Conservation (phyloP, 2,888 invertebrate genomes). For the Colletes collaris region DNA sequence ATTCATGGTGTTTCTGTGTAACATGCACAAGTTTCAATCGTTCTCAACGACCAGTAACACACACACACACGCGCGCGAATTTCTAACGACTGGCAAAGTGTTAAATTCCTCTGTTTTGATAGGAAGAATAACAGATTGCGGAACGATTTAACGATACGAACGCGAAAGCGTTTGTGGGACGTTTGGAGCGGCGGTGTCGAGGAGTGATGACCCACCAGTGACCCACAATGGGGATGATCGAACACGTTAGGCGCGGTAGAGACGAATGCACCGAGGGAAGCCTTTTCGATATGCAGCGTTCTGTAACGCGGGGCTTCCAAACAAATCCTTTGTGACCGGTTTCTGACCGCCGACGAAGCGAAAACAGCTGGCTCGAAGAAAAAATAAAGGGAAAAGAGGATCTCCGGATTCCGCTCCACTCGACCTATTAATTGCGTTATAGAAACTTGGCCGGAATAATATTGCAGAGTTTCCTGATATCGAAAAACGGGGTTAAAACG, state of each 20-base stretch:
- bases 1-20: too few relatives aligned
- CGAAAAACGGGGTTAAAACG: neutral
- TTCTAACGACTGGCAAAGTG: too few relatives aligned
- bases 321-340: conserved; percentile 66
- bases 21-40: too few relatives aligned
- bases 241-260: conserved; percentile 57
- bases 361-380: conserved; percentile 46
- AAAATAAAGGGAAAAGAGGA: conserved; percentile 41
- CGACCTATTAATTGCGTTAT: conserved; percentile 48
- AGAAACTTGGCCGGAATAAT: neutral
- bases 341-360: conserved; percentile 63
- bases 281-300: conserved; percentile 67
- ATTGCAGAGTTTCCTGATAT: neutral
- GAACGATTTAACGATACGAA: too few relatives aligned
- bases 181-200: neutral
- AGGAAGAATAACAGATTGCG: too few relatives aligned
- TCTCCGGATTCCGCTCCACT: conserved; percentile 42
- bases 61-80: too few relatives aligned
- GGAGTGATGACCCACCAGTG: conserved; percentile 20
- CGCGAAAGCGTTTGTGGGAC: too few relatives aligned
- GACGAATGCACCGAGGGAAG: conserved; percentile 72
- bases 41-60: too few relatives aligned
- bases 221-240: conserved; percentile 31
- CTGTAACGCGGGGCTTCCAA: conserved; percentile 73
- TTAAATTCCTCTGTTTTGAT: too few relatives aligned